Conservation (phyloP, 1,140 invertebrate species). For the Drosophila jambulina region DNA sequence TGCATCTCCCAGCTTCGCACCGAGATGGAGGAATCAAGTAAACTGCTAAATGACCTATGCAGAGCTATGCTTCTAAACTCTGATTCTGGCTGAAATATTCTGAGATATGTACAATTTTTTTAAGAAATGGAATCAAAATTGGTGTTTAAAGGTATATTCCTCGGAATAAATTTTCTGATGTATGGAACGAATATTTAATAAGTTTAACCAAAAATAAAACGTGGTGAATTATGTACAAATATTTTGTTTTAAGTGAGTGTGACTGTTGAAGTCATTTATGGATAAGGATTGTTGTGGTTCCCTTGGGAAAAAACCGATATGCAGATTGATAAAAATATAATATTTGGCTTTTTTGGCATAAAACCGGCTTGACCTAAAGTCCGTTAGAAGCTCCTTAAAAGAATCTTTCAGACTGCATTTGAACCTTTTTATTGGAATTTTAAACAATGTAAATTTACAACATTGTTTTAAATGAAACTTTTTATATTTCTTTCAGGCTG, state of each 20-base stretch:
- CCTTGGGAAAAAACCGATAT: too few relatives aligned
- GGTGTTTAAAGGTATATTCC: background rate
- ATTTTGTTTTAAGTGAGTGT: too few relatives aligned
- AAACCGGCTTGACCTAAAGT: too few relatives aligned
- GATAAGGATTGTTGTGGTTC: too few relatives aligned
- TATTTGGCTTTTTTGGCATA: too few relatives aligned
- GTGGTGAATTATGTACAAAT: too few relatives aligned
- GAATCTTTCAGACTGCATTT: background rate
- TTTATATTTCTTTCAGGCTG: constrained; percentile 21
- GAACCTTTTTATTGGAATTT: background rate
- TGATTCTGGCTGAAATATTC: background rate
- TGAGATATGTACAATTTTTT: background rate
- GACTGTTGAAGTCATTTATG: too few relatives aligned
- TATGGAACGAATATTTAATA: too few relatives aligned
- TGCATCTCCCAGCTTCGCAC: constrained; percentile 43
- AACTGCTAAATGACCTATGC: constrained; percentile 45
- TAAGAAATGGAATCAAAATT: background rate
- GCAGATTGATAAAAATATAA: too few relatives aligned
- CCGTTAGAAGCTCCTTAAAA: too few relatives aligned
- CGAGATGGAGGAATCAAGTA: constrained; percentile 58
- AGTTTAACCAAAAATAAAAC: too few relatives aligned
- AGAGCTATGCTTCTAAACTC: constrained; percentile 17
- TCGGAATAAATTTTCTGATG: background rate
- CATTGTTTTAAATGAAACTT: background rate
- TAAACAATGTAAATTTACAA: background rate